Base-by-base conservation (phyloP, 2,113 vertebrate species). In the Lethenteron reissneri region DNA sequence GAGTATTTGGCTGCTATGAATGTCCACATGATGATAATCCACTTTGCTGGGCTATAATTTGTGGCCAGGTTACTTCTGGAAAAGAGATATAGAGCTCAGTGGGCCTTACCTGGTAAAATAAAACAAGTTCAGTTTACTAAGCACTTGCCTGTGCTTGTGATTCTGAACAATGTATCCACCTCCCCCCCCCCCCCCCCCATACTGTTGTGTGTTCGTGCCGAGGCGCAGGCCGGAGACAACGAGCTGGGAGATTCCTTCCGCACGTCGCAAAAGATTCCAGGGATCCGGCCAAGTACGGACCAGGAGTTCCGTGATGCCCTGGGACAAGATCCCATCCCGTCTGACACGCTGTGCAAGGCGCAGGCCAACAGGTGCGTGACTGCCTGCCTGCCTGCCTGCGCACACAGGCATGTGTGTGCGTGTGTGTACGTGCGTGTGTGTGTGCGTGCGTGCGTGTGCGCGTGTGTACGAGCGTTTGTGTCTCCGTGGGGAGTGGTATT, bases 281-380 rank as follows among this genome's bases (percentile, higher is more conserved):
- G 73, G 71, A 68, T 75, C 12, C 68, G 75, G 57, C 79, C 78
- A 78, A 76, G 70, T 4, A 74, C 75, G 59, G 72, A 72, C 11
- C 60, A 15, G 58, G 15, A 76, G 70, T 76, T 81, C 57, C 77
- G 41, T 1, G 74, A 25, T 15, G 74, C 76, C 11, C 14, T 72
- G 56, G 81, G 76, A 70, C 76, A 74, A 70, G 76, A 70, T 7
- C 57, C 78, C n/a, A 56, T 77, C 12, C 74, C 80, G n/a, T 10
- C 59, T 10, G 78, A 82, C 15, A 77, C 71, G 58, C 74, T 86
- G 62, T 80, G 71, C 74, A 87, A 88, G 74, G 77, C 84, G 21
- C 83, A 88, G 73, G 79, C 64, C 11, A 84, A 86, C 71, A 82
- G 83, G 87, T 88, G 72, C 41, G 41, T 41, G 41, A 6, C 41